These are phyloP conservation scores for Hippopotamyrus pictus DNA, from an alignment of 2,797 vertebrate genomes.

Conservation along the genomic window DNA sequence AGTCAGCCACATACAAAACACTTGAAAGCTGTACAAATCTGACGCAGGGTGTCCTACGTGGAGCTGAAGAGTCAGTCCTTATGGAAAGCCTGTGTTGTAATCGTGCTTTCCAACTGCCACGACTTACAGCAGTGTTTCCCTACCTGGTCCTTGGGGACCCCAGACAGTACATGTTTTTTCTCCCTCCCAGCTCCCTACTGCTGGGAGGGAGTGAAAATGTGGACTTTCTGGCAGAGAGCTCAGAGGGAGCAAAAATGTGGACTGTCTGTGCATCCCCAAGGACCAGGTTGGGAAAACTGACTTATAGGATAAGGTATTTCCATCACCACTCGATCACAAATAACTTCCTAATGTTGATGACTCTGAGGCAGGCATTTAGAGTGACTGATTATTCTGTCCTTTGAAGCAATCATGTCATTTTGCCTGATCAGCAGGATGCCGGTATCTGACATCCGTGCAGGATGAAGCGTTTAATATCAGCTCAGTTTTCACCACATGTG, in stretches of 20 bases:
- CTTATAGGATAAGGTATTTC: neutral
- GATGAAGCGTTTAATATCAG: neutral
- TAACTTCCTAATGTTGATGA: neutral
- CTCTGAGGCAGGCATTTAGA: neutral
- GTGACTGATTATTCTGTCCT: neutral
- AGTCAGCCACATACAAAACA: neutral
- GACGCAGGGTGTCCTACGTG: neutral
- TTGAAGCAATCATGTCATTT: constrained; percentile 19
- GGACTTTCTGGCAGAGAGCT: neutral
- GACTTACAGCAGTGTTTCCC: neutral
- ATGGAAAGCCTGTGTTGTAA: neutral
- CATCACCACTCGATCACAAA: neutral
- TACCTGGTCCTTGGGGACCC: neutral
- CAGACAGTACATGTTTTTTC: neutral
- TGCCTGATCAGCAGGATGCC: constrained; percentile 4
- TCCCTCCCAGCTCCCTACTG: neutral
- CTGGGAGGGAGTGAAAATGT: neutral
- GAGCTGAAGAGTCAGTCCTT: neutral
- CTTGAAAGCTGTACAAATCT: neutral
- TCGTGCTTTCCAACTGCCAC: neutral
- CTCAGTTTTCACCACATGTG: neutral
- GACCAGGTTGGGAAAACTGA: neutral
- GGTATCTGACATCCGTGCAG: constrained; percentile 18
- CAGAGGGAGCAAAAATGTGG: neutral
- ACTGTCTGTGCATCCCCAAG: neutral